Evolutionary conservation across 2,888 invertebrate species (phyloP).

Genomic region (Troilus luridus): DNA sequence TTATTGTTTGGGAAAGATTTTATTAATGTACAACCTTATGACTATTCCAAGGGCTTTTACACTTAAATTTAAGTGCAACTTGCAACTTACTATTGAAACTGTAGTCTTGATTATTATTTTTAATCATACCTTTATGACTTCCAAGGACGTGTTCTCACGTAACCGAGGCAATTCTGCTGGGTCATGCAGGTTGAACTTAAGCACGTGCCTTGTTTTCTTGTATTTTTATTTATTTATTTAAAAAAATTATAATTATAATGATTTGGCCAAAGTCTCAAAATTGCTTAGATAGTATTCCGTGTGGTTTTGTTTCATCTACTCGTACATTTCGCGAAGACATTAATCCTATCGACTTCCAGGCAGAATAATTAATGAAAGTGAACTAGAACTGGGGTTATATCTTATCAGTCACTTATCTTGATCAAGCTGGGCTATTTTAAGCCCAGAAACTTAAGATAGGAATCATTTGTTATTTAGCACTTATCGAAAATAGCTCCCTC

Average conservation of each 20-base stretch:
- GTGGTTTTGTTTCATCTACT: not conserved
- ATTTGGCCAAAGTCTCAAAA: not conserved
- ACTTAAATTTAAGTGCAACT: too few species aligned
- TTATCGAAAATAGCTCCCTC: not conserved
- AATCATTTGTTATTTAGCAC: not conserved
- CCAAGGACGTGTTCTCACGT: not conserved
- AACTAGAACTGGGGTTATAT: not conserved
- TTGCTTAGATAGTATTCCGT: not conserved
- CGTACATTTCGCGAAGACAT: not conserved
- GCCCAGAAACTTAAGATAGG: not conserved
- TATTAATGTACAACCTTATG: too few species aligned
- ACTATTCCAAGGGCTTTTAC: too few species aligned
- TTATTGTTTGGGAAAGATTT: too few species aligned
- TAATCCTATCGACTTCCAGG: not conserved
- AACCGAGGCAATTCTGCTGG: not conserved
- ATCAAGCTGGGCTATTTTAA: not conserved
- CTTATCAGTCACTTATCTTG: conserved; percentile 4
- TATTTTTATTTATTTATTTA: too few species aligned
- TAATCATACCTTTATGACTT: not conserved
- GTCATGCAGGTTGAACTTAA: not conserved
- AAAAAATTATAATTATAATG: too few species aligned
- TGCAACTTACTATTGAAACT: too few species aligned
- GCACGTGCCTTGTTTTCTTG: not conserved
- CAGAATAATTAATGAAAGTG: not conserved
- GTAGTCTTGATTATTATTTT: not conserved